Conservation (phyloP, 2,113 vertebrate species). For the Halichoerus grypus region DNA sequence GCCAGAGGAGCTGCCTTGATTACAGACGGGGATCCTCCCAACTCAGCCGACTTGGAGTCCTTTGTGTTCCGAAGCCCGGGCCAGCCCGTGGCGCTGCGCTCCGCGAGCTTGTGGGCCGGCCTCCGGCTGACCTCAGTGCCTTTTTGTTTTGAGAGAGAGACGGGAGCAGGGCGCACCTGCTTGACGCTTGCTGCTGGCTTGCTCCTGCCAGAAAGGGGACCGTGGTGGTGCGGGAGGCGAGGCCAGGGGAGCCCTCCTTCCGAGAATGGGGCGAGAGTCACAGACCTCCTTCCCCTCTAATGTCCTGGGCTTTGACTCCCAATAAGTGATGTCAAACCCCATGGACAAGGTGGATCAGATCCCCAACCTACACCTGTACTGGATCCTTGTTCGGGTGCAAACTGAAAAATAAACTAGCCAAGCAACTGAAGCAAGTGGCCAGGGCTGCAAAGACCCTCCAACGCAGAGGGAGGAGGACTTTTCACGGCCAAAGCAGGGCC, state of each 20-base stretch:
- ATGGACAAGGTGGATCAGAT: background rate
- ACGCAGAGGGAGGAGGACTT: background rate
- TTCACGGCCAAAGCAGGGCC: background rate
- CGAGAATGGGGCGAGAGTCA: background rate
- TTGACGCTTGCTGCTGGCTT: background rate
- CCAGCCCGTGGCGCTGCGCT: accelerated
- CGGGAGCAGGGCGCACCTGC: background rate
- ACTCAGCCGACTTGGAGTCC: background rate
- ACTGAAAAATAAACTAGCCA: background rate
- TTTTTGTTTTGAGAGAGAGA: conserved; percentile 77
- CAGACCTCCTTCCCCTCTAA: background rate
- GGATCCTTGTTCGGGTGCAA: background rate
- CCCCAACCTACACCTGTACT: background rate
- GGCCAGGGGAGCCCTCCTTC: background rate
- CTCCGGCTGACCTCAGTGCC: conserved; percentile 86
- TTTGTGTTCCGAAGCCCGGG: background rate
- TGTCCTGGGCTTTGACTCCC: background rate
- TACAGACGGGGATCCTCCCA: background rate
- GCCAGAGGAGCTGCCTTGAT: background rate
- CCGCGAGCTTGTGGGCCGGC: background rate
- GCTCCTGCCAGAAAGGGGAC: background rate
- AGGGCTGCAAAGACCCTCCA: background rate
- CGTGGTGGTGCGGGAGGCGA: background rate
- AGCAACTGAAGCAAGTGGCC: background rate
- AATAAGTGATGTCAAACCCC: background rate